Evolutionary conservation across 2,113 vertebrate genomes (phyloP), one percentile per base, ranked within the genome.

Genomic region (Toxotes jaculatrix): DNA sequence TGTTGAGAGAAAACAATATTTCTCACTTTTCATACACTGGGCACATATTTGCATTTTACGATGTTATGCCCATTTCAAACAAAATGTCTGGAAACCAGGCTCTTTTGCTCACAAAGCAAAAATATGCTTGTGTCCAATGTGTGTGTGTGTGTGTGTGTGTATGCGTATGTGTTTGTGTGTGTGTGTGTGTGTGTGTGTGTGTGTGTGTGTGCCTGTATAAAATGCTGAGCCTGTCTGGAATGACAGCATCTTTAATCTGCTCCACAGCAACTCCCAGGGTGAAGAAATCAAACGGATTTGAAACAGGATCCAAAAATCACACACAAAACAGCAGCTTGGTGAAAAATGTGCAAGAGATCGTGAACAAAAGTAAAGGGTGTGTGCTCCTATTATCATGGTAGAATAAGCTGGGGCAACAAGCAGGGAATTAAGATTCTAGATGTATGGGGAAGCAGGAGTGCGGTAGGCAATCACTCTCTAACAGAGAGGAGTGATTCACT

Each of bases 381-480:
- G 74, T 63, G 69, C 53, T n/a, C 56, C 68, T 23, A 60, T 68
- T 70, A 57, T 79, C 57, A 57, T 12, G 69, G 67, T 57, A n/a
- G 68, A 85, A 81, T 53, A 84, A 66, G 14, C 63, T 36, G 51
- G 51, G 53, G 68, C 43, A 85, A 75, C n/a, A n/a, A 67, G 55
- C 34, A 40, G 34, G 64, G 66, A 82, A 83, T 93, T 86, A 92
- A 74, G 78, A 94, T 92, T 90, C 87, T 17, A 60, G 45, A 55
- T 60, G 80, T 65, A 19, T 21, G 21, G 63, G 5, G 21, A 67
- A 68, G 9, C 34, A 45, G 53, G 23, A 69, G 23, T 42, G 60
- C 16, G 34, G 47, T 73, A 57, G 82, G 82, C 80, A 86, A 89
- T 91, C 82, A 83, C 56, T 76, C 77, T 56, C 85, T 77, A 83